A percentile compares a stretch with the other conserved stretches of the same genome.
Evolutionary conservation across 2,888 invertebrate genomes (phyloP).

Genomic region (Ochropleura plecta): DNA sequence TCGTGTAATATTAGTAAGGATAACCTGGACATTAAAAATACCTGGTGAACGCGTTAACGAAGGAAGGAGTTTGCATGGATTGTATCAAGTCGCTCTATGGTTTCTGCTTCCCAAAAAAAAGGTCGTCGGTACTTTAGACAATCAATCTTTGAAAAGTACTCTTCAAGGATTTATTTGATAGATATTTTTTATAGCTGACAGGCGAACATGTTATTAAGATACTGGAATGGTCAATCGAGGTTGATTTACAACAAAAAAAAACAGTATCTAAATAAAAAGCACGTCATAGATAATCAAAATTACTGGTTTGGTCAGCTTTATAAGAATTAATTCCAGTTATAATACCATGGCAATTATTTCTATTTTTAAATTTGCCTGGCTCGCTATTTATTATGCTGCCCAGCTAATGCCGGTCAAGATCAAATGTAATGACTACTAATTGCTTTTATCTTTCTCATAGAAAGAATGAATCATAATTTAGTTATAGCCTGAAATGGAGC

Average conservation of each 20-base stretch:
- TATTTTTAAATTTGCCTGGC: not conserved
- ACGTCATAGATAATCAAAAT: not conserved
- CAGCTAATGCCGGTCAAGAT: constrained; percentile 2
- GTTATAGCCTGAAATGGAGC: not conserved
- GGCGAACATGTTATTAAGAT: not conserved
- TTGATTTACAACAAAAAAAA: not conserved
- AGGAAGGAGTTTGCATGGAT: too few species aligned
- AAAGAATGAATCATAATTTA: not conserved
- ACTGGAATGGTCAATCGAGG: not conserved
- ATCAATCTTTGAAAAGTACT: too few species aligned
- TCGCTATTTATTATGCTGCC: not conserved
- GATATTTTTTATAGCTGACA: not conserved
- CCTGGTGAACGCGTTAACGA: too few species aligned
- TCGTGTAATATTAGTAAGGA: too few species aligned
- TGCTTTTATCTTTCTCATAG: not conserved
- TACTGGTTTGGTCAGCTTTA: constrained; percentile 18
- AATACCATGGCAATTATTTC: constrained; percentile 9
- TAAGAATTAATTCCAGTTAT: not conserved
- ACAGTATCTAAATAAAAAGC: not conserved
- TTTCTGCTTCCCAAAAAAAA: too few species aligned
- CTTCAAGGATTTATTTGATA: too few species aligned
- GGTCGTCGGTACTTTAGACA: too few species aligned
- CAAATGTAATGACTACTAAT: not conserved
- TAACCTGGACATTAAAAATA: too few species aligned
- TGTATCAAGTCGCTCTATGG: too few species aligned